A percentile compares a stretch with the other conserved stretches of the same genome.
Evolutionary conservation across 2,888 invertebrate genomes (phyloP).

Genomic region (Panopea generosa): DNA sequence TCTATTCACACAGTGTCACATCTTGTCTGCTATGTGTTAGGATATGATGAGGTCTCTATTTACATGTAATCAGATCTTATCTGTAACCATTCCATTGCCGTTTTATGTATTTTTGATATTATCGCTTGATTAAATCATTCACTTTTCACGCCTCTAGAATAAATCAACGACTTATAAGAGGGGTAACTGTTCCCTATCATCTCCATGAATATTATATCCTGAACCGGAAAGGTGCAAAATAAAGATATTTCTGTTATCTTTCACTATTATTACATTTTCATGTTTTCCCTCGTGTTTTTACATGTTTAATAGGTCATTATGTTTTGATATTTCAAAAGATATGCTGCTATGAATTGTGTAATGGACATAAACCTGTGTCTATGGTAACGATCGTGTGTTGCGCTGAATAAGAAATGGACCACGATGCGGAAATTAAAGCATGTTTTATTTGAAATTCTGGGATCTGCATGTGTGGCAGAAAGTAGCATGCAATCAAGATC

Average conservation of each 20-base stretch:
- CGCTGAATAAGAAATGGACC: no score
- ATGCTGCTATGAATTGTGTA: no score
- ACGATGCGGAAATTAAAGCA: no score
- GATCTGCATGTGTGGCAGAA: no score
- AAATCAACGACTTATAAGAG: slow-evolving; percentile 9
- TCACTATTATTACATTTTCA: not conserved
- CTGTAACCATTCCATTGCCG: not conserved
- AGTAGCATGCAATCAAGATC: no score
- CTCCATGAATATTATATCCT: slow-evolving; percentile 10
- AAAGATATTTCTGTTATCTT: not conserved
- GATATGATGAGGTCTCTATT: no score
- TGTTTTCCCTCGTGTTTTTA: not conserved
- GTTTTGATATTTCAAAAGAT: no score
- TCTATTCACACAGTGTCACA: no score
- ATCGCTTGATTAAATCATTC: slow-evolving; percentile 9
- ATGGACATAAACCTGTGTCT: no score
- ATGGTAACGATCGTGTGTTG: no score
- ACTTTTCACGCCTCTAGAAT: slow-evolving; percentile 5
- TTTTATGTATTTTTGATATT: not conserved
- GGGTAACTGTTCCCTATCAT: not conserved
- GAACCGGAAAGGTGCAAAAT: slow-evolving; percentile 1
- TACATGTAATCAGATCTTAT: not conserved
- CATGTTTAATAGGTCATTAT: slow-evolving; percentile 2
- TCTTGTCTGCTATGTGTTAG: no score
- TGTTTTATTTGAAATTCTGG: no score